A percentile compares a stretch with the other conserved stretches of the same genome.
Evolutionary conservation across 1,140 invertebrate species (phyloP).

Genomic region (Drosophila hydei): DNA sequence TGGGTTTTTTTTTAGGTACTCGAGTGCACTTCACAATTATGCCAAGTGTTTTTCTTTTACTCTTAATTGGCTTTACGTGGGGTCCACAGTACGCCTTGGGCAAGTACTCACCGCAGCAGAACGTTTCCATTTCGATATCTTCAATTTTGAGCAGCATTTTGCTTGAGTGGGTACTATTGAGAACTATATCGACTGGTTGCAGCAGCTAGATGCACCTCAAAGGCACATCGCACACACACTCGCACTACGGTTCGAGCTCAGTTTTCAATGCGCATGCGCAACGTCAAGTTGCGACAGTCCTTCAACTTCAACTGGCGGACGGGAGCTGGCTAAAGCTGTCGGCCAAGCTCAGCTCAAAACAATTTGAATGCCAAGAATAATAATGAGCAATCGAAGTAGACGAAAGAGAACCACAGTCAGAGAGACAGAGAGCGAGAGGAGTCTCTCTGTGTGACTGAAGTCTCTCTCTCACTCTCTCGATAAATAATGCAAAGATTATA

Average conservation of each 20-base stretch:
- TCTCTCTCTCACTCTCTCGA: constrained; percentile 15
- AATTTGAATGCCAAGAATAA: constrained; percentile 70
- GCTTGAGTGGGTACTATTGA: no score
- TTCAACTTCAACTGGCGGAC: constrained; percentile 72
- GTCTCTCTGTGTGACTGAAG: neutral
- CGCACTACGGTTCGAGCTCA: constrained; percentile 14
- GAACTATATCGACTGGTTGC: constrained; percentile 9
- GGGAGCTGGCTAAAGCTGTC: constrained; percentile 50
- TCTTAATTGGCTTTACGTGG: constrained; percentile 12
- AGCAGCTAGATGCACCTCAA: constrained; percentile 23
- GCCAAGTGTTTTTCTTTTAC: constrained; percentile 9
- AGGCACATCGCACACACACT: constrained; percentile 9
- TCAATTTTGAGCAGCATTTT: constrained; percentile 73
- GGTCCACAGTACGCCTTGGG: neutral
- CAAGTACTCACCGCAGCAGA: constrained; percentile 77
- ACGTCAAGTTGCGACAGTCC: constrained; percentile 76
- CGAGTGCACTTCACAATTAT: constrained; percentile 33
- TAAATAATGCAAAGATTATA: constrained; percentile 69
- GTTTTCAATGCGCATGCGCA: constrained; percentile 60
- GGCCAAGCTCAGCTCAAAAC: constrained; percentile 44
- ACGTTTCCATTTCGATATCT: constrained; percentile 79
- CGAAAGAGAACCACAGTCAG: neutral
- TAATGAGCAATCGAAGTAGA: constrained; percentile 54
- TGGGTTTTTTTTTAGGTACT: neutral
- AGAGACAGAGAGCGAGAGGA: constrained; percentile 3